Evolutionary conservation across 2,797 vertebrate genomes (phyloP).

Genomic region (Discoglossus pictus): DNA sequence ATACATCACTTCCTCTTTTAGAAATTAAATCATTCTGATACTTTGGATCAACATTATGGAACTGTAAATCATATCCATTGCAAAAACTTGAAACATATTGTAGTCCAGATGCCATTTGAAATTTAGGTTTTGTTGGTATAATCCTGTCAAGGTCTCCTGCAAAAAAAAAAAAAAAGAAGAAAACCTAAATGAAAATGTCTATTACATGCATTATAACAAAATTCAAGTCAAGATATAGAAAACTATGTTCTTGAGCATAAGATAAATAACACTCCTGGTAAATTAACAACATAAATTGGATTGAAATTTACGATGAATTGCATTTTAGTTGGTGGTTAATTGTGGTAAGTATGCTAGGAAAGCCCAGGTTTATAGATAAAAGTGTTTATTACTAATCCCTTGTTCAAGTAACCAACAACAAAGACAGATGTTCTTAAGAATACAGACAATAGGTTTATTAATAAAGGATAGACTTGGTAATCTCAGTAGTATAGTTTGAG

Average conservation of each 20-base stretch:
- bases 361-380: too few species aligned
- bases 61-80: conserved; percentile 57
- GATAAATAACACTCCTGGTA: too few species aligned
- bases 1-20: conserved; percentile 80
- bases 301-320: too few species aligned
- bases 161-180: conserved; percentile 48
- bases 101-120: conserved; percentile 60
- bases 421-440: fast-evolving
- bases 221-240: too few species aligned
- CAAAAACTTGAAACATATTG: conserved; percentile 56
- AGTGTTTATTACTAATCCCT: conserved; percentile 29
- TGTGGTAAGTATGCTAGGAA: too few species aligned
- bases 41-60: conserved; percentile 71
- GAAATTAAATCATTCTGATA: conserved; percentile 85
- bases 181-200: too few species aligned
- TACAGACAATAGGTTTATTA: background rate
- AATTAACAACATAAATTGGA: too few species aligned
- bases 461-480: background rate
- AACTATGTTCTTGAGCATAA: too few species aligned
- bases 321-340: too few species aligned
- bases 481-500: too few species aligned
- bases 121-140: conserved; percentile 61
- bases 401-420: background rate
- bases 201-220: too few species aligned
- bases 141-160: conserved; percentile 88